Evolutionary conservation across 2,888 invertebrate genomes (phyloP).

Genomic region (Tetragonula carbonaria): DNA sequence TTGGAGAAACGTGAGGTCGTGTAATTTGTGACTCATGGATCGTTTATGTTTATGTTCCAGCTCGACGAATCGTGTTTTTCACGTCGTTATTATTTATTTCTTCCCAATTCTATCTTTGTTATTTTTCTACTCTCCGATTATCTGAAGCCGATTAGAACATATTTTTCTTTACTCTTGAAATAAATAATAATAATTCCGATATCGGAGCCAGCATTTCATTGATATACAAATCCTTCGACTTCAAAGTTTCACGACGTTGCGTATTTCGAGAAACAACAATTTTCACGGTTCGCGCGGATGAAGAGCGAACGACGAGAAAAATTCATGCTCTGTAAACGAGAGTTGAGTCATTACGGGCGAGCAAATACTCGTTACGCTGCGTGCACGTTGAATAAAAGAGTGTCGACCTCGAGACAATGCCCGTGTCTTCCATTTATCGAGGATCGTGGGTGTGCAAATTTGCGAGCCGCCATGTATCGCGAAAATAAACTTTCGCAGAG

Average conservation of each 20-base stretch:
- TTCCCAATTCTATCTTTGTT: not conserved
- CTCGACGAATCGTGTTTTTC: constrained; percentile 20
- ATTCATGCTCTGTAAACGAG: constrained; percentile 25
- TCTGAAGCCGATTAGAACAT: not conserved
- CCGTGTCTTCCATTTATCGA: constrained; percentile 37
- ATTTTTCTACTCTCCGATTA: not conserved
- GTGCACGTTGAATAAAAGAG: constrained; percentile 25
- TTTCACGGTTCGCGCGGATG: not conserved
- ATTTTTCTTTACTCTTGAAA: not conserved
- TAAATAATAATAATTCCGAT: too few species aligned
- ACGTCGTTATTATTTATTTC: not conserved
- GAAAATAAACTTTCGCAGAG: constrained; percentile 14
- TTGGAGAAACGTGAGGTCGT: constrained; percentile 36
- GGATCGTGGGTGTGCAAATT: constrained; percentile 43
- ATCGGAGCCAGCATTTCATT: too few species aligned
- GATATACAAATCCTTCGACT: too few species aligned
- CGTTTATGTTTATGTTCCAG: constrained; percentile 1
- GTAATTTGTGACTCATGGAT: constrained; percentile 52
- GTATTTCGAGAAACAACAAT: not conserved
- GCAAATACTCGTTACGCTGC: constrained; percentile 35
- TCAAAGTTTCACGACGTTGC: not conserved
- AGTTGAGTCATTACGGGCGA: constrained; percentile 18
- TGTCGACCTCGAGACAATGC: constrained; percentile 40
- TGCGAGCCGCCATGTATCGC: constrained; percentile 7
- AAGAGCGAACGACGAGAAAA: not conserved